Conservation (phyloP, 2,113 vertebrate species). For the Manacus vitellinus region DNA sequence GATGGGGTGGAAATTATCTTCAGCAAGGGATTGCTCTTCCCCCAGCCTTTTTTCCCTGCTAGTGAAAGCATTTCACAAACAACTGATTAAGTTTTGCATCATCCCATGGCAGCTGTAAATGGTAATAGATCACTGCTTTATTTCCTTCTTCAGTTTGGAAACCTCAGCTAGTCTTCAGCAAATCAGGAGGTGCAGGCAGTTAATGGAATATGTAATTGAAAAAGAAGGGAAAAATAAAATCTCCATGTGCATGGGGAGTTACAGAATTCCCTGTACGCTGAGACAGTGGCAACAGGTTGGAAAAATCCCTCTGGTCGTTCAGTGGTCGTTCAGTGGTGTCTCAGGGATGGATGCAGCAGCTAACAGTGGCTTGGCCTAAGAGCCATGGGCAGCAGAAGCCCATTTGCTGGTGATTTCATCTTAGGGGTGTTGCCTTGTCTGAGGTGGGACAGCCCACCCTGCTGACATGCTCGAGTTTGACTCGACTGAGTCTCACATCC, state of each 20-base stretch:
- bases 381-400: background rate
- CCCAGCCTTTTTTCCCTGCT: background rate
- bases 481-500: background rate
- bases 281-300: background rate
- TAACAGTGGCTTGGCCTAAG: background rate
- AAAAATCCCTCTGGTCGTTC: background rate
- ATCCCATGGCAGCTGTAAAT: background rate
- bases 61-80: background rate
- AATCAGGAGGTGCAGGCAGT: background rate
- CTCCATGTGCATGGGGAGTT: background rate
- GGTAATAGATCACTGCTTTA: background rate
- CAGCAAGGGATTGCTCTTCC: background rate
- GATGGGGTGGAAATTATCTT: background rate
- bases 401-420: background rate
- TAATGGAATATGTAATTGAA: conserved; percentile 20
- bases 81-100: background rate
- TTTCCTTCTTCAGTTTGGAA: background rate
- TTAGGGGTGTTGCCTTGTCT: background rate
- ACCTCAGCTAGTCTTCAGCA: background rate
- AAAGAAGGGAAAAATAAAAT: background rate
- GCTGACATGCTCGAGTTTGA: rapidly evolving
- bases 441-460: background rate
- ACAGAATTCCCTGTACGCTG: background rate
- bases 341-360: background rate
- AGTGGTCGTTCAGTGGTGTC: rapidly evolving